Conservation (phyloP, 2,113 vertebrate species). For the Apodemus speciosus region DNA sequence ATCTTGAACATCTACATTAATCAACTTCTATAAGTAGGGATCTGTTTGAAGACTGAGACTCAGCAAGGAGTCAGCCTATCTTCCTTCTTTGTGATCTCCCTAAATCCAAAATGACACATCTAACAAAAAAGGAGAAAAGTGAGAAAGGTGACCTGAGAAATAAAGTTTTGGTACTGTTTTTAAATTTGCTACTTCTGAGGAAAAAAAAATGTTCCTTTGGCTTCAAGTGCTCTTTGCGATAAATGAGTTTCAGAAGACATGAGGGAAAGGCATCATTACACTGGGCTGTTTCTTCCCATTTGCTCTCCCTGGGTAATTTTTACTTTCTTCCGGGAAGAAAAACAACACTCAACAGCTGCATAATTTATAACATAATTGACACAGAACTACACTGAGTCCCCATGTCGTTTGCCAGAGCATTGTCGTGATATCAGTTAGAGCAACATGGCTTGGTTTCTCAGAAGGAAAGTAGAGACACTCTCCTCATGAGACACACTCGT, state of each 20-base stretch:
- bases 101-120: neutral
- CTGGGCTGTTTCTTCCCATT: neutral
- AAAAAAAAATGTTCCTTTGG: slow-evolving; percentile 23
- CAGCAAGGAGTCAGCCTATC: neutral
- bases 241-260: slow-evolving; percentile 49
- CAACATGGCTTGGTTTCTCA: slow-evolving; percentile 7
- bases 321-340: slow-evolving; percentile 54
- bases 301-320: slow-evolving; percentile 17
- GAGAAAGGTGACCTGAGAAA: neutral
- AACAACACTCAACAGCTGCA: slow-evolving; percentile 36
- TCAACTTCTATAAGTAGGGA: neutral
- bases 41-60: slow-evolving; percentile 10
- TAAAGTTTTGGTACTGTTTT: slow-evolving; percentile 18
- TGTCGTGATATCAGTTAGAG: slow-evolving; percentile 19
- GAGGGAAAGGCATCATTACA: neutral
- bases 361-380: slow-evolving; percentile 40
- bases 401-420: neutral
- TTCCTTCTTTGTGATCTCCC: neutral
- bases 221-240: slow-evolving; percentile 47
- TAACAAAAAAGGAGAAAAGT: slow-evolving; percentile 10
- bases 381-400: slow-evolving; percentile 38
- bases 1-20: neutral
- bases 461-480: neutral
- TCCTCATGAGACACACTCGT: neutral
- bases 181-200: neutral